Evolutionary conservation across 2,797 vertebrate genomes (phyloP).

Genomic region (Perodicticus potto): DNA sequence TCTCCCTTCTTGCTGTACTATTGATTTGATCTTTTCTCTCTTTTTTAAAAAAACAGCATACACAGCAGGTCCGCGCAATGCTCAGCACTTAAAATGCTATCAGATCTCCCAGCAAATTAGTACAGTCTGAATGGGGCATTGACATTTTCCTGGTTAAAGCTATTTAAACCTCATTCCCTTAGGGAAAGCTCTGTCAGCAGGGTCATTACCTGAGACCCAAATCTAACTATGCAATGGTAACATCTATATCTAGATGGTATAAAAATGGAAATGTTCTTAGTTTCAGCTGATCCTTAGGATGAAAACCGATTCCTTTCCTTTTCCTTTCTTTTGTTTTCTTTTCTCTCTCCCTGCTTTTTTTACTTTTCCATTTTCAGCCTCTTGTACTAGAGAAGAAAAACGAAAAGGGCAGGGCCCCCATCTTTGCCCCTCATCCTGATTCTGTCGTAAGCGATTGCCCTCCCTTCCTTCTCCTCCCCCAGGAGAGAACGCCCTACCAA

Average conservation of each 20-base stretch:
- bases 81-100: conserved; percentile 77
- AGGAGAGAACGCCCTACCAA: no score
- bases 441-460: no score
- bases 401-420: no score
- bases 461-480: no score
- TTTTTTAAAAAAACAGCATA: not conserved
- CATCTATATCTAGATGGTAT: conserved; percentile 74
- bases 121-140: conserved; percentile 77
- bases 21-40: not conserved
- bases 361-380: conserved; percentile 45
- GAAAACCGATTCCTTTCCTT: conserved; percentile 67
- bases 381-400: conserved; percentile 16
- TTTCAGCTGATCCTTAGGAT: conserved; percentile 85
- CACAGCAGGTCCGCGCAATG: not conserved
- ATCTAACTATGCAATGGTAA: conserved; percentile 75
- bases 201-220: conserved; percentile 81
- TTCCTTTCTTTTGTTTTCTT: not conserved
- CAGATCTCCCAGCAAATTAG: conserved; percentile 74
- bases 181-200: conserved; percentile 74
- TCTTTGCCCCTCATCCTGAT: no score
- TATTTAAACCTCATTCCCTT: conserved; percentile 82
- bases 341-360: not conserved
- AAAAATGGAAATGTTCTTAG: conserved; percentile 85
- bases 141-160: conserved; percentile 85
- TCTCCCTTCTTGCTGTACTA: not conserved